A percentile compares a stretch with the other conserved stretches of the same genome.
These are phyloP conservation scores for Emys orbicularis DNA, from an alignment of 2,797 vertebrate genomes.

Conservation along the genomic window DNA sequence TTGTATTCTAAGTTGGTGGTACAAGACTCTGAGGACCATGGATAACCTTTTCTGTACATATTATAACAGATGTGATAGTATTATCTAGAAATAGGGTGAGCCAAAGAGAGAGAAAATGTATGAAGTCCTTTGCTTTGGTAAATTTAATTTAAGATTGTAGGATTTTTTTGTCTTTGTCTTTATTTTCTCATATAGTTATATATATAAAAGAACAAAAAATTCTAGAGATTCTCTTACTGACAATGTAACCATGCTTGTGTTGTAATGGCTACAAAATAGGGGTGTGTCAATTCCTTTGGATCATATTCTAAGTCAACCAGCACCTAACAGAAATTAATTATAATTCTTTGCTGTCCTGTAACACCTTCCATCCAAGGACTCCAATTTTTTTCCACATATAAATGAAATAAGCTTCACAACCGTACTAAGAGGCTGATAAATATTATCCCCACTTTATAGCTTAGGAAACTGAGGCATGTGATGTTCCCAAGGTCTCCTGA, in stretches of 20 bases:
- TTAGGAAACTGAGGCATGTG: neutral
- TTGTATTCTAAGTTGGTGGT: neutral
- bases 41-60: neutral
- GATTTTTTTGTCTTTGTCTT: neutral
- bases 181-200: neutral
- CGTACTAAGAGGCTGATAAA: no score
- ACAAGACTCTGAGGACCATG: neutral
- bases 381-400: neutral
- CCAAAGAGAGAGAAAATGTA: neutral
- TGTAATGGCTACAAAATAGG: accelerated
- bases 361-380: neutral
- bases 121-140: neutral
- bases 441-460: neutral
- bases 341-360: neutral
- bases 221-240: neutral
- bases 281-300: neutral
- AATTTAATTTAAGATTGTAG: constrained; percentile 3
- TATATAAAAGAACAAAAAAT: neutral
- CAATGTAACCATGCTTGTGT: neutral
- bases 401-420: neutral
- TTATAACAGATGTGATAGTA: neutral
- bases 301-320: neutral
- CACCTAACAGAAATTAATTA: neutral
- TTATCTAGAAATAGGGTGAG: neutral
- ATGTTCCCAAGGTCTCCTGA: neutral